Base-by-base conservation (phyloP, 2,797 vertebrate species). In the Pantherophis alleghaniensis region DNA sequence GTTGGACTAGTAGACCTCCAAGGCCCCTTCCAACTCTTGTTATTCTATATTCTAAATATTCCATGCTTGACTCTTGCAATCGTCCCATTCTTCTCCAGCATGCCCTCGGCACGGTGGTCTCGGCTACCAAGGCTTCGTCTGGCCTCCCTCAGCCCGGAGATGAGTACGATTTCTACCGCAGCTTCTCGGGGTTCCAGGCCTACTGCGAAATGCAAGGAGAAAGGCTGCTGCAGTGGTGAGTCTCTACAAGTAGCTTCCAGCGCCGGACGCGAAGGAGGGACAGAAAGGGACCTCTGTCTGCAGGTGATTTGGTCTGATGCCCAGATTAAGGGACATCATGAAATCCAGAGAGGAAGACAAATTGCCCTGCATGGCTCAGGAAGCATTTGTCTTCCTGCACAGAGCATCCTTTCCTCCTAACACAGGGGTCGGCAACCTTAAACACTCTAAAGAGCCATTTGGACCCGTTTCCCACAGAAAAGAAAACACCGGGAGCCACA, bases 131-230 rank as follows among this genome's bases (percentile, higher is more conserved):
- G 95, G 98, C 99, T 0, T 98, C 99, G 0, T 98, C 97, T 0
- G 95, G 97, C 63, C 97, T 99, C 0, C 99, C 99, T 22, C 98
- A 99, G 96, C 93, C 97, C 2, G 99, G 99, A 0, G 99, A 99
- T 1, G 99, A 99, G 53, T 99, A 98, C 20, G 99, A 99, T 95
- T 99, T 99, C 97, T 99, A 99, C 96, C 97, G 98, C 87, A 99
- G 99, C 96, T 99, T 99, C 95, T 98, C 99, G 0, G 98, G 98
- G 1, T 99, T 99, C 97, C 98, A 98, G 26, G 98, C 98, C 0
- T 99, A 98, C 97, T 99, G 99, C 96, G 97, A 98, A 79, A 98
- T 96, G 0, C 99, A 99, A 95, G 98, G 98, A 5, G 98, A 99
- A 86, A 97, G 94, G 37, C 97, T 99, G 56, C 96, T 99, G 59